A percentile compares a stretch with the other conserved stretches of the same genome.
phyloP scores from a whole-genome alignment of 23 tunicate genomes.

The Aplidium turbinatum region DNA sequence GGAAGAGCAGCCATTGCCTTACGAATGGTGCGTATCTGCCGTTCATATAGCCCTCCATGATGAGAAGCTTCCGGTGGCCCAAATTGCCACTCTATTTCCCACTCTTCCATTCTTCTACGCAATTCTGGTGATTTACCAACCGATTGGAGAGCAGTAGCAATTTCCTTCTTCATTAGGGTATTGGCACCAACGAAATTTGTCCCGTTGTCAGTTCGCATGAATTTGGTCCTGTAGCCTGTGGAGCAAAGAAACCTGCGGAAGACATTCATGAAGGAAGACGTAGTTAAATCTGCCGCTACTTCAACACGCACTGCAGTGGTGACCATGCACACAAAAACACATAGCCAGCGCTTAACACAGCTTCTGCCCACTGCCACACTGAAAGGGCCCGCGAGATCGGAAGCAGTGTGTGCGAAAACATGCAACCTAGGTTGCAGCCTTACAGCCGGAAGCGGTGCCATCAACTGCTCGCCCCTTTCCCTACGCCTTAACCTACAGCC shows the following conservation, averaged over 20 bases:
- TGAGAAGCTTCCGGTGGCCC: conserved; percentile 12
- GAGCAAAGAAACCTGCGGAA: neutral
- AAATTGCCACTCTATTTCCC: conserved; percentile 8
- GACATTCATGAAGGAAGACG: conserved; percentile 10
- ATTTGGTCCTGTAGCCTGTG: neutral
- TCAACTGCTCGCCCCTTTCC: conserved; percentile 3
- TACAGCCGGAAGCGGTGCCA: conserved; percentile 11
- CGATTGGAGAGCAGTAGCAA: neutral
- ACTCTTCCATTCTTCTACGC: neutral
- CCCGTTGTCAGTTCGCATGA: conserved; percentile 18
- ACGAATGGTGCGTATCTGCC: conserved; percentile 3
- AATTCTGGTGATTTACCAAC: neutral
- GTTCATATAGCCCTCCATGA: neutral
- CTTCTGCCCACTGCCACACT: conserved; percentile 16
- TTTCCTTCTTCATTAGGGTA: neutral
- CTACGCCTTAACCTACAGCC: conserved; percentile 2
- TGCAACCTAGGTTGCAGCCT: conserved; percentile 3
- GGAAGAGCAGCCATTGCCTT: neutral
- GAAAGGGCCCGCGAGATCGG: conserved; percentile 23
- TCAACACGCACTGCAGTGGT: conserved; percentile 12
- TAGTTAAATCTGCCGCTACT: conserved; percentile 10
- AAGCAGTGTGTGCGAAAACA: neutral
- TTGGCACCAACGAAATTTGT: conserved; percentile 13
- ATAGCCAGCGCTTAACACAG: conserved; percentile 12
- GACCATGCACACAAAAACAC: conserved; percentile 7